phyloP scores from a whole-genome alignment of 2,888 invertebrate genomes.

The Liopterus haemorrhoidalis region DNA sequence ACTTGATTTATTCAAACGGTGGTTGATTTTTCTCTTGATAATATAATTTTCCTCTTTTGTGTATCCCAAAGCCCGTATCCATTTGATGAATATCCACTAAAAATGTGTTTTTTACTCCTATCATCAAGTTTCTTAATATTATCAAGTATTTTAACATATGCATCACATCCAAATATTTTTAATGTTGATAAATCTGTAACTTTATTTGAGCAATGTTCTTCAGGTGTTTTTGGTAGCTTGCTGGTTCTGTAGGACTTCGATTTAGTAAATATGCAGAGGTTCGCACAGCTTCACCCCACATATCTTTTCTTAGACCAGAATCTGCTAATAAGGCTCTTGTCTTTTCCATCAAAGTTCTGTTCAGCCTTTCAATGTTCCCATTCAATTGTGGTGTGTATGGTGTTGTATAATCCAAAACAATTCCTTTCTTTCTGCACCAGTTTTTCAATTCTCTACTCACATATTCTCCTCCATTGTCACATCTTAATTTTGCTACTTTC shows the following conservation, averaged over 20 bases:
- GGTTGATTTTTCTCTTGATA: neutral
- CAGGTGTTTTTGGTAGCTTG: slow-evolving; percentile 28
- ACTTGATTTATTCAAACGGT: too few species aligned
- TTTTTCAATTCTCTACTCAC: slow-evolving; percentile 8
- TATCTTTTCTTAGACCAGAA: slow-evolving; percentile 25
- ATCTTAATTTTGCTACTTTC: slow-evolving; percentile 27
- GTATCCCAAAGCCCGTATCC: slow-evolving; percentile 9
- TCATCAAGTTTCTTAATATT: slow-evolving; percentile 28
- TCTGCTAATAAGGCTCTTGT: slow-evolving; percentile 30
- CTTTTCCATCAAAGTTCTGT: slow-evolving; percentile 29
- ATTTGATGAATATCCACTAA: slow-evolving; percentile 30
- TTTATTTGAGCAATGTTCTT: slow-evolving; percentile 28
- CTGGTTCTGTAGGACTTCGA: slow-evolving; percentile 23
- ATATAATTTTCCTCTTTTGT: slow-evolving; percentile 6
- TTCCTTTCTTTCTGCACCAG: slow-evolving; percentile 27
- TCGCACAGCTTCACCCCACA: slow-evolving; percentile 31
- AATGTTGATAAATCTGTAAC: slow-evolving; percentile 31
- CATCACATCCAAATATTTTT: slow-evolving; percentile 29
- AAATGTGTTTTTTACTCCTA: slow-evolving; percentile 24
- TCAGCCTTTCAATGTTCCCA: slow-evolving; percentile 30
- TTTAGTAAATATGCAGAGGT: slow-evolving; percentile 28
- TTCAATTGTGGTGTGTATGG: slow-evolving; percentile 31
- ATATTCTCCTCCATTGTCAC: slow-evolving; percentile 32
- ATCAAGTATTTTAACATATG: slow-evolving; percentile 25
- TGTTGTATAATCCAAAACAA: slow-evolving; percentile 25